Evolutionary conservation across 2,113 vertebrate genomes (phyloP), one percentile per base, ranked within the genome.

Genomic region (Coracopsis vasa): DNA sequence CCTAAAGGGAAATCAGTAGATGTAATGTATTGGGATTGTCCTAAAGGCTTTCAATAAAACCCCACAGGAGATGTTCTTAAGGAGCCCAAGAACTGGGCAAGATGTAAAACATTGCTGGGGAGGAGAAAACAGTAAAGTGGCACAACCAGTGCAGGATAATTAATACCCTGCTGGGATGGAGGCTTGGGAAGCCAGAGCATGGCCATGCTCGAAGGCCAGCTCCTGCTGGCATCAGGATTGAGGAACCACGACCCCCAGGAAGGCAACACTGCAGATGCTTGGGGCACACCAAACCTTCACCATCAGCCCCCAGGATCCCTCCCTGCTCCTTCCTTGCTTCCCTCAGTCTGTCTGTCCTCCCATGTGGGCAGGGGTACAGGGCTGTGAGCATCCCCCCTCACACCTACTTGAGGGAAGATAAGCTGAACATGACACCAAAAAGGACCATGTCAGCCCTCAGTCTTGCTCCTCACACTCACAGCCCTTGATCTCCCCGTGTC

Each of bases 11-110:
- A 94, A 92, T 87, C 91, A 92, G 88, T 29, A 84, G 88, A 62
- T 85, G 54, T 65, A 94, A 94, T 92, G 88, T 81, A 79, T 58
- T 87, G 8, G 70, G 92, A 92, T 94, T 95, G 91, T 91, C 92
- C 86, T 79, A 94, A 91, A 94, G 92, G 72, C 83, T 96, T 86
- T 86, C 69, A 94, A 92, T 87, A 81, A 95, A 96, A 93, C 65
- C 91, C 83, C 91, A 79, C 83, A 81, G 50, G 85, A 96, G 93
- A 91, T 0, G 0, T 61, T 86, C 62, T 88, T 92, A 84, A 80
- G 86, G 88, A 90, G 92, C 61, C 60, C 28, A 71, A 84, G 92
- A 39, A 24, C 89, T 82, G 86, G 90, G 48, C 20, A 39, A 94
- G 35, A 94, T 56, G 61, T 65, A 81, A 84, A 96, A 81, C 75